Percentiles rank a stretch among this genome's conserved stretches.
These are phyloP conservation scores for Mythimna impura DNA, from an alignment of 2,888 invertebrate species.

Conservation along the genomic window DNA sequence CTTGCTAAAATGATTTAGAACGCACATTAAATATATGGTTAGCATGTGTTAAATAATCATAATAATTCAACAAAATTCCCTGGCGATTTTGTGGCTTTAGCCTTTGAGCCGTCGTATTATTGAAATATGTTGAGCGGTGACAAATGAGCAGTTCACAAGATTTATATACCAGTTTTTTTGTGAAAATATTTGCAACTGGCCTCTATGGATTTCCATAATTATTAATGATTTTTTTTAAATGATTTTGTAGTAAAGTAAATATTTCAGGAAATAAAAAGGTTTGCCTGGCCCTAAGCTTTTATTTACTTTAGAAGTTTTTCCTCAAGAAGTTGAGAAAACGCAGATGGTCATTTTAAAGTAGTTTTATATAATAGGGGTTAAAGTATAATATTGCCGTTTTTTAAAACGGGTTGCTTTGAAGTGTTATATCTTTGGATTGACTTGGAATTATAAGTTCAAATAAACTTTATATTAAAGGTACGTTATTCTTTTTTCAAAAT, in stretches of 20 bases:
- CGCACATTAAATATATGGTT: conserved; percentile 7
- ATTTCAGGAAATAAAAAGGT: not conserved
- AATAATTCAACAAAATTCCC: conserved; percentile 18
- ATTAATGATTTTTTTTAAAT: not conserved
- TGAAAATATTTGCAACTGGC: not conserved
- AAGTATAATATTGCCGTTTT: too few species aligned
- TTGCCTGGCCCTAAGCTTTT: not conserved
- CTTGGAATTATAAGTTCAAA: too few species aligned
- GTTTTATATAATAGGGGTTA: not conserved
- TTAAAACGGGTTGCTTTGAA: too few species aligned
- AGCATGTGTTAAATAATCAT: conserved; percentile 11
- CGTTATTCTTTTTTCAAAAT: too few species aligned
- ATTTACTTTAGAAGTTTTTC: not conserved
- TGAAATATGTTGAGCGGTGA: conserved; percentile 1
- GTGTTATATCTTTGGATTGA: too few species aligned
- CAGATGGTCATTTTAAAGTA: not conserved
- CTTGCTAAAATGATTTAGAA: conserved; percentile 39
- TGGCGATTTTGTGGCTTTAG: not conserved
- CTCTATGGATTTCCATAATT: not conserved
- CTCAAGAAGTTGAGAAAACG: not conserved
- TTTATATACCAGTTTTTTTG: conserved; percentile 2
- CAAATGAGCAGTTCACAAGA: conserved; percentile 27
- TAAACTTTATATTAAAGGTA: too few species aligned
- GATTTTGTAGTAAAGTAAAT: not conserved
- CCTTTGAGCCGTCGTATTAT: not conserved